Evolutionary conservation across 2,888 invertebrate species (phyloP).

Genomic region (Clunio marinus): DNA sequence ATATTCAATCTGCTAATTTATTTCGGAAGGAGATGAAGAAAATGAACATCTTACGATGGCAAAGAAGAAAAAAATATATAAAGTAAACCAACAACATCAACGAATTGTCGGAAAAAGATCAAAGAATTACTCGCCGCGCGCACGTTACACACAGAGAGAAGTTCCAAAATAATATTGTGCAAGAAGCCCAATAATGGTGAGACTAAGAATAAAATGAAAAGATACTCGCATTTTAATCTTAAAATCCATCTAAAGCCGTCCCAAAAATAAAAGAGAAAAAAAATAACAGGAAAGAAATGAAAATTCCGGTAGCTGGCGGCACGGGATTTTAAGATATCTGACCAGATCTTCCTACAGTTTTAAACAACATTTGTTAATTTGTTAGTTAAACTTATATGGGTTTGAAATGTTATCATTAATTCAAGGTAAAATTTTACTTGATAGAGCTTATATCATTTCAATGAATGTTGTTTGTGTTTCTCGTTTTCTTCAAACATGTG

Average conservation of each 20-base stretch:
- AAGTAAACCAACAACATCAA: background rate
- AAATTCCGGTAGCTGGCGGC: conserved; percentile 16
- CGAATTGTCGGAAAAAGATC: conserved; percentile 7
- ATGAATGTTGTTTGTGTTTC: background rate
- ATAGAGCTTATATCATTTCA: too few species aligned
- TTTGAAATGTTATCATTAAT: too few species aligned
- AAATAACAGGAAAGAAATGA: too few species aligned
- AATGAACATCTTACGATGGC: conserved; percentile 2
- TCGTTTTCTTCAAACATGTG: conserved; percentile 1
- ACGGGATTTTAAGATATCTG: background rate
- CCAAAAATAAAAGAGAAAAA: conserved; percentile 7
- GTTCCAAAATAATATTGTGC: background rate
- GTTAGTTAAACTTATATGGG: too few species aligned
- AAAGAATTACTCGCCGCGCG: conserved; percentile 1
- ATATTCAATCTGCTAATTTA: background rate
- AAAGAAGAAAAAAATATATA: background rate
- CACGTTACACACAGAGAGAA: background rate
- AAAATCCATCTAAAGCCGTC: conserved; percentile 4
- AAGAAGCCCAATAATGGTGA: background rate
- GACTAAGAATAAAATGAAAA: background rate
- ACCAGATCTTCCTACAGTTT: background rate
- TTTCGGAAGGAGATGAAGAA: background rate
- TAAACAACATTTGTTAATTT: background rate
- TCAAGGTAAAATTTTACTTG: too few species aligned
- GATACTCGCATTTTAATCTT: conserved; percentile 10